Base-by-base conservation (phyloP, 2,113 vertebrate species). In the Chinchilla lanigera region DNA sequence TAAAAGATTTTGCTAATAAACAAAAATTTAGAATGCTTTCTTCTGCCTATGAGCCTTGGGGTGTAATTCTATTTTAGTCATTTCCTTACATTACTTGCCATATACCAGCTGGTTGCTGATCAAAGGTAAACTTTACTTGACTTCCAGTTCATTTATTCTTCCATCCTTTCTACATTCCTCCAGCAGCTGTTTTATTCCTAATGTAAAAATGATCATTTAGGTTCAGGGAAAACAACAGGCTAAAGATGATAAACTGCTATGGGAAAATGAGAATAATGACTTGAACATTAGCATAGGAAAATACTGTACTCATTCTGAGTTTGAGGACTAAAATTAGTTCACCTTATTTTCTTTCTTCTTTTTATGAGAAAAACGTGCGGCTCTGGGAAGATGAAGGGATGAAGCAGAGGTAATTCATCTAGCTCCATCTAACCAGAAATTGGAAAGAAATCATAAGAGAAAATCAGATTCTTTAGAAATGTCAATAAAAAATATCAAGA, bases 271-370 rank as follows among this genome's bases (percentile, higher is more conserved):
- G 56, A 93, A 73, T 84, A 96, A 95, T 78, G 14, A 26, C 14
- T 33, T 83, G 11, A 97, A 95, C 75, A 92, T 81, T 75, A 85
- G 11, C 33, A 78, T 3, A 90, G 58, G 81, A 92, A 86, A 91
- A 78, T 67, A 69, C 4, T 47, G 19, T 2, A 50, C 2, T 19
- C 19, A 63, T 88, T 96, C 3, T 90, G 47, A 97, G 2, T 71
- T 77, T 86, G 28, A 90, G 30, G 10, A 93, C 95, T 47, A 96
- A 96, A 96, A 89, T 71, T 11, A 58, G 5, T 86, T 75, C 60
- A 93, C n/a, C 75, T 92, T 88, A 61, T 82, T 93, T 91, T 69
- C 69, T 93, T 86, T 90, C 69, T 5, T 38, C 26, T 95, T 95
- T 91, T 6, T 63, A 96, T n/a, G 73, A 65, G 35, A 30, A 96